Evolutionary conservation across 2,888 invertebrate species (phyloP), one percentile per base, ranked within the genome.

Genomic region (Nomada goodeniana): DNA sequence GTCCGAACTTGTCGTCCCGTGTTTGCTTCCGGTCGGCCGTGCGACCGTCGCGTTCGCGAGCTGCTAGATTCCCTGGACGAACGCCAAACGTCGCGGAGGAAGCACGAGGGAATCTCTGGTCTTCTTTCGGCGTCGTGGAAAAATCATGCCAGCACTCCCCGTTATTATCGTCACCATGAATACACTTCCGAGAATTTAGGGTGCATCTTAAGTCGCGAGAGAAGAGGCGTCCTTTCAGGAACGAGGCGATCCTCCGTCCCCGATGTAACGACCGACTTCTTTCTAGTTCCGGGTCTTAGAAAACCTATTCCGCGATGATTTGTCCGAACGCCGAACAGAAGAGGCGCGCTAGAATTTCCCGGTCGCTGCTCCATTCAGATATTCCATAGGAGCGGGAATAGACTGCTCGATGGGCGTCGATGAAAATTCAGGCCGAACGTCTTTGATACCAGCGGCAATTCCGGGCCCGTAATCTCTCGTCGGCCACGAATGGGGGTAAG

Each of bases 181-280:
- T 53, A 64, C 60, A 68, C 71, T 61, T 61, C 71, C 61, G 55
- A 60, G 72, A 80, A 80, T 86, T 83, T 84, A 83, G 61, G 44
- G 71, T 70, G 86, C 79, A 53, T 73, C 57, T 68, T 76, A 73
- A 75, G 64, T 50, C 47, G 63, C 29, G 74, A 65, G 60, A 52
- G 57, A 57, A 57, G 69, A 52, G 65, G 47, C 67, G 73, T 13
- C 23, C 60, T 57, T 53, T 44, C 13, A 50, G 47, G 73, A 83
- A 77, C 65, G 69, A 52, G 63, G 59, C 86, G 23, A 64, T 70
- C 77, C 53, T 63, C 52, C 50, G 20, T 11, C 53, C 57, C 55
- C 26, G 29, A 11, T 23, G 44, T 73, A 86, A 86, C 80, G 57
- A 80, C 67, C 76, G n/a, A 50, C 69, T 80, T 76, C 60, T 75